Evolutionary conservation across 2,888 invertebrate species (phyloP).

Genomic region (Darwinula stevensoni): DNA sequence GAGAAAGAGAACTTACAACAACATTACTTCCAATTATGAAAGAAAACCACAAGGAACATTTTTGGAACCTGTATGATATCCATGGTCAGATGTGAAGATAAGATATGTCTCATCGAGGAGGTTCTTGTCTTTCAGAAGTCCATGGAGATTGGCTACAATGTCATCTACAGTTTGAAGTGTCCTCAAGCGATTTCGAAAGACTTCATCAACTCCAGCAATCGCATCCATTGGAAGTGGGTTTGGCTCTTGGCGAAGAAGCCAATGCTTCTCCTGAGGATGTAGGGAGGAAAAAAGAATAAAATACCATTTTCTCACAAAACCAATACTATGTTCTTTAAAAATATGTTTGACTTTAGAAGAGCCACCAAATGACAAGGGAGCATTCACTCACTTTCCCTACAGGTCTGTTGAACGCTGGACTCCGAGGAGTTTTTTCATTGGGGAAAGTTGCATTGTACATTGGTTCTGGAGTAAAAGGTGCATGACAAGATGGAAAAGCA

Average conservation of each 20-base stretch:
- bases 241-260: slow-evolving; percentile 41
- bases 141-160: slow-evolving; percentile 32
- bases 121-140: slow-evolving; percentile 22
- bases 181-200: slow-evolving; percentile 43
- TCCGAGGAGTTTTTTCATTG: no score
- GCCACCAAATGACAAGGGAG: no score
- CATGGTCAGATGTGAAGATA: slow-evolving; percentile 64
- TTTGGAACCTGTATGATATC: slow-evolving; percentile 71
- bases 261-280: slow-evolving; percentile 53
- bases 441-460: no score
- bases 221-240: slow-evolving; percentile 27
- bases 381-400: no score
- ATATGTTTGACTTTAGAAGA: no score
- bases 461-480: no score
- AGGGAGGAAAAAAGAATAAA: slow-evolving; percentile 7
- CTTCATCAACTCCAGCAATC: slow-evolving; percentile 30
- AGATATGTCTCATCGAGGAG: slow-evolving; percentile 42
- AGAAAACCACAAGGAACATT: background rate
- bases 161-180: slow-evolving; percentile 62
- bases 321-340: no score
- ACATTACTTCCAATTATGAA: slow-evolving; percentile 3
- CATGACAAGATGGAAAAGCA: no score
- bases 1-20: slow-evolving; percentile 8
- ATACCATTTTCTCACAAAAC: slow-evolving; percentile 6
- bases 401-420: no score